Evolutionary conservation across 2,113 vertebrate species (phyloP), one percentile per base, ranked within the genome.

Genomic region (Nothocercus nigrocapillus): DNA sequence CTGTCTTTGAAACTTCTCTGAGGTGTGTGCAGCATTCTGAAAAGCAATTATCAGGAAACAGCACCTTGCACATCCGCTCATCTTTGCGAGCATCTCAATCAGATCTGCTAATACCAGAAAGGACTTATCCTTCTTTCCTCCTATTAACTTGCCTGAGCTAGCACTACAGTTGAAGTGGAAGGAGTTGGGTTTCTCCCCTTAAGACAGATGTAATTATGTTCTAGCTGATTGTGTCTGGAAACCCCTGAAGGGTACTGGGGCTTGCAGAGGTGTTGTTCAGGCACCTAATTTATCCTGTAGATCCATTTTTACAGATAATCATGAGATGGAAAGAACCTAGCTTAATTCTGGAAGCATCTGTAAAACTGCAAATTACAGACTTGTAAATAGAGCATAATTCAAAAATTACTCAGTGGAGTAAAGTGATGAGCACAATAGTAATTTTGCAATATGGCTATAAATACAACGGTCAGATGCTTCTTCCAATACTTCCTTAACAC

Each of bases 191-290:
- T 76, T 81, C 2, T 4, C 10, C 42, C 22, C 9, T 88, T 67
- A 12, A 12, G 5, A 3, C 44, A 51, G 30, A 17, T 44, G 25
- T 64, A 25, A 30, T 68, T 51, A 70, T 18, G 22, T 73, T 5
- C 20, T 51, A 2, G 0, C 16, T 90, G 21, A 21, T 74, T 20
- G n/a, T 19, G 42, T 82, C 22, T 42, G 54, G 42, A 61, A 77
- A 13, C 17, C 27, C 18, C 45, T 40, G 6, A n/a, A 4, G 36
- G 54, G 47, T n/a, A 30, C 36, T 11, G 27, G 11, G 30, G 8
- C 8, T 73, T 78, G 54, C 27, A 67, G 40, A 19, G 0, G 0
- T 18, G 18, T 40, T 78, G 15, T 67, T n/a, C 20, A 45, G 45
- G 34, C 34, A 45, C 20, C 4, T 28, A 9, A 11, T 36, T 56